A percentile compares a stretch with the other conserved stretches of the same genome.
Evolutionary conservation across 2,797 vertebrate species (phyloP).

Genomic region (Ammospiza maritima): DNA sequence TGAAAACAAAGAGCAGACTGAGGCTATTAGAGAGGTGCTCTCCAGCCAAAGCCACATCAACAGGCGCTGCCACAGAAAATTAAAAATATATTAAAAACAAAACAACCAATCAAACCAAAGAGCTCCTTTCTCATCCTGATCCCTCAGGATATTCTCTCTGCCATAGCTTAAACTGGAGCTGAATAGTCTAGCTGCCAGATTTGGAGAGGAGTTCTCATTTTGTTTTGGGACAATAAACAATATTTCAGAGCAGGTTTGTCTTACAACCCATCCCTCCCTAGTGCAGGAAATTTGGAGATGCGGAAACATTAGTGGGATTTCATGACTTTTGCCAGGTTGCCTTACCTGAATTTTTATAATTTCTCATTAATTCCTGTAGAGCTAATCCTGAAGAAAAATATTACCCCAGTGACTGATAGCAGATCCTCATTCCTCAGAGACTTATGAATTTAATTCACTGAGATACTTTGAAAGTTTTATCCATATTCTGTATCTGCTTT

Average conservation of each 20-base stretch:
- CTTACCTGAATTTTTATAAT: not conserved
- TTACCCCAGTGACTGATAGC: not conserved
- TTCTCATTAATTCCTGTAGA: slow-evolving; percentile 26
- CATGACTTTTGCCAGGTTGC: not conserved
- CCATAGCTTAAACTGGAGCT: not conserved
- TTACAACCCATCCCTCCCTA: not conserved
- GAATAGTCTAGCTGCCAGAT: not conserved
- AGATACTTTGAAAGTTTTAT: slow-evolving; percentile 6
- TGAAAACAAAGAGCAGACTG: slow-evolving; percentile 20
- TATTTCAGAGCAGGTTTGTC: not conserved
- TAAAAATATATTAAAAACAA: slow-evolving; percentile 23
- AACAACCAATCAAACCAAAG: not conserved
- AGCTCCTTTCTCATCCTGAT: not conserved
- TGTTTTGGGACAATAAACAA: not conserved
- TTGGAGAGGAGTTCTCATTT: not conserved
- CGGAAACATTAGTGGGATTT: not conserved
- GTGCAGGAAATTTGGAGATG: not conserved
- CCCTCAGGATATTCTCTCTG: not conserved
- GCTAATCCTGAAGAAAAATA: not conserved
- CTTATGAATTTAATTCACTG: not conserved
- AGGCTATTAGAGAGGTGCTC: slow-evolving; percentile 7
- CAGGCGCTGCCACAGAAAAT: not conserved
- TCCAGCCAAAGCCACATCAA: slow-evolving; percentile 25
- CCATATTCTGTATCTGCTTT: not conserved
- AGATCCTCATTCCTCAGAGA: not conserved